These are phyloP conservation scores for Notechis scutatus DNA, from an alignment of 2,113 vertebrate genomes.

Conservation along the genomic window DNA sequence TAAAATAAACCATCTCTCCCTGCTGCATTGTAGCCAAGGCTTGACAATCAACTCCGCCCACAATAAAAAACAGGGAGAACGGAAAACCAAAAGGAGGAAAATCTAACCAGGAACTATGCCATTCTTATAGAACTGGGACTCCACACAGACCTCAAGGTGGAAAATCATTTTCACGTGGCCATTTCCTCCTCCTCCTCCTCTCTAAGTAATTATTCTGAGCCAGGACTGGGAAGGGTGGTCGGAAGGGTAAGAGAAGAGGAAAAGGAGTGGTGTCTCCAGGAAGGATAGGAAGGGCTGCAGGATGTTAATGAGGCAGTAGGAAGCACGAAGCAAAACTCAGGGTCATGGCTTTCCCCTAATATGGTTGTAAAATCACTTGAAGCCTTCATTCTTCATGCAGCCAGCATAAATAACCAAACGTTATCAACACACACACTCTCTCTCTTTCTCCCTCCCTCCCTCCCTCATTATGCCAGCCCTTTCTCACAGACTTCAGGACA, in stretches of 20 bases:
- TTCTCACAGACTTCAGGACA: background rate
- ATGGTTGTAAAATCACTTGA: background rate
- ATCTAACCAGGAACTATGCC: background rate
- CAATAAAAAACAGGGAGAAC: constrained; percentile 8
- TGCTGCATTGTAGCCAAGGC: background rate
- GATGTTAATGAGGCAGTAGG: constrained; percentile 11
- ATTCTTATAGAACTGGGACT: background rate
- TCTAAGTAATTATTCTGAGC: background rate
- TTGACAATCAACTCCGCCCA: background rate
- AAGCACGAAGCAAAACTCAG: background rate
- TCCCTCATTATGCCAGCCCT: background rate
- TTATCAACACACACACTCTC: background rate
- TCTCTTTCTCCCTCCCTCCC: too few relatives aligned
- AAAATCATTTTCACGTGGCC: background rate
- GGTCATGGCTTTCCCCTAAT: constrained; percentile 17
- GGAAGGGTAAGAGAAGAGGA: background rate
- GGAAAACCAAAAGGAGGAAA: background rate
- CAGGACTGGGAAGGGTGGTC: background rate
- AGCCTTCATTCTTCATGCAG: background rate
- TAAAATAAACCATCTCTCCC: background rate
- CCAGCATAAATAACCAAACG: background rate
- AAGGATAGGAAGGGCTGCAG: constrained; percentile 32
- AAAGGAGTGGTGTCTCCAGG: constrained; percentile 20
- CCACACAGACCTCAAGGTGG: background rate
- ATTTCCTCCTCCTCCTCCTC: background rate